Conservation (phyloP, 2,888 invertebrate species). For the Podabrus alpinus region DNA sequence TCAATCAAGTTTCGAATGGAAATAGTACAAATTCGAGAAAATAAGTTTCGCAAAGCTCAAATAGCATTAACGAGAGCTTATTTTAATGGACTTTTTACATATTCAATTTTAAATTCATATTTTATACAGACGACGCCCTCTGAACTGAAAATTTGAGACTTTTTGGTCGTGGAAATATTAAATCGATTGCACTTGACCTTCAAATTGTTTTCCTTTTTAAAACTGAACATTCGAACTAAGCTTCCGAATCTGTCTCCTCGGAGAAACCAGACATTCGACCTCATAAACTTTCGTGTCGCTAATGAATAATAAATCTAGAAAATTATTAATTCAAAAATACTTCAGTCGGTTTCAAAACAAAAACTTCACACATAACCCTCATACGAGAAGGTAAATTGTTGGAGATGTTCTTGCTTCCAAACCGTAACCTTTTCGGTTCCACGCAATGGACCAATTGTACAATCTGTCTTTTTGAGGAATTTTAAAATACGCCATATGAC, state of each 20-base stretch:
- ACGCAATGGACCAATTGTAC: background rate
- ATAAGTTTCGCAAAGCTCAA: background rate
- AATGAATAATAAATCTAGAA: background rate
- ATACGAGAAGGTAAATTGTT: background rate
- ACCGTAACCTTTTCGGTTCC: background rate
- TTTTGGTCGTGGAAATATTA: background rate
- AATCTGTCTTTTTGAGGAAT: background rate
- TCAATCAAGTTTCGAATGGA: slow-evolving; percentile 9
- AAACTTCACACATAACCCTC: background rate
- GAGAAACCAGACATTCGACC: background rate
- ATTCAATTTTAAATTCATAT: background rate
- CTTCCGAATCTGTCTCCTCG: background rate
- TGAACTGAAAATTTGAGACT: background rate
- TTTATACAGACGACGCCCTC: background rate
- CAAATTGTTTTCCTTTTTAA: background rate
- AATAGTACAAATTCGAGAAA: background rate
- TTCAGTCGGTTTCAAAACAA: background rate
- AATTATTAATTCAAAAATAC: background rate
- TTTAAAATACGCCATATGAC: background rate
- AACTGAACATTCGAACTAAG: background rate
- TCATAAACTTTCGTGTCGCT: background rate
- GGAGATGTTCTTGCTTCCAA: background rate
- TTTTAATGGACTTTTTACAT: background rate
- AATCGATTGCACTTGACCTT: background rate
- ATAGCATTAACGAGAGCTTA: background rate